Conservation (phyloP, 2,113 vertebrate genomes). For the Callipepla squamata region DNA sequence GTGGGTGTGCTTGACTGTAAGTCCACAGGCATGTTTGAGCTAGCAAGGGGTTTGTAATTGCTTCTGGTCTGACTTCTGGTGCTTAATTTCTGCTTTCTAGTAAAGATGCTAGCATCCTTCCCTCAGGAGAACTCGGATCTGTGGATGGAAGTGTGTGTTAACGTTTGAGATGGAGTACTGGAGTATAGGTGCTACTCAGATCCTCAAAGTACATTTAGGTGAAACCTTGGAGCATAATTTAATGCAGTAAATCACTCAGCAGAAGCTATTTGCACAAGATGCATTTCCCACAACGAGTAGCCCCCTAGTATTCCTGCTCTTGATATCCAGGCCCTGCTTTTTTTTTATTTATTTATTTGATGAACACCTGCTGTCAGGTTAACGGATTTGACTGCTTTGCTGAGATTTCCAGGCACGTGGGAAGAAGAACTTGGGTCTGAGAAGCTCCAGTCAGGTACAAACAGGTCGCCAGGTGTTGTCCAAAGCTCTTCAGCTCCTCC, state of each 20-base stretch:
- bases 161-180: not conserved
- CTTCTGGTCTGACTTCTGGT: not conserved
- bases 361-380: not conserved
- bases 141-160: not conserved
- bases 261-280: not conserved
- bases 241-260: too few species aligned
- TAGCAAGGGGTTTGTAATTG: not conserved
- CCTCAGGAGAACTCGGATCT: not conserved
- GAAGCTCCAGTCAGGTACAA: not conserved
- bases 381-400: not conserved
- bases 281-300: not conserved
- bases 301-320: not conserved
- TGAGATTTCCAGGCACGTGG: not conserved
- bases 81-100: not conserved
- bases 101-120: not conserved
- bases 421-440: not conserved
- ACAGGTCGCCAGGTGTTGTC: fast-evolving
- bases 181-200: not conserved
- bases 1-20: not conserved
- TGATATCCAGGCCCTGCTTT: not conserved
- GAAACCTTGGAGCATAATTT: not conserved
- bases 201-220: not conserved
- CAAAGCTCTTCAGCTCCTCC: not conserved
- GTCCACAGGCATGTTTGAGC: not conserved
- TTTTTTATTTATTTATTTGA: not conserved